Evolutionary conservation across 2,113 vertebrate genomes (phyloP).

Genomic region (Ciconia stormi): DNA sequence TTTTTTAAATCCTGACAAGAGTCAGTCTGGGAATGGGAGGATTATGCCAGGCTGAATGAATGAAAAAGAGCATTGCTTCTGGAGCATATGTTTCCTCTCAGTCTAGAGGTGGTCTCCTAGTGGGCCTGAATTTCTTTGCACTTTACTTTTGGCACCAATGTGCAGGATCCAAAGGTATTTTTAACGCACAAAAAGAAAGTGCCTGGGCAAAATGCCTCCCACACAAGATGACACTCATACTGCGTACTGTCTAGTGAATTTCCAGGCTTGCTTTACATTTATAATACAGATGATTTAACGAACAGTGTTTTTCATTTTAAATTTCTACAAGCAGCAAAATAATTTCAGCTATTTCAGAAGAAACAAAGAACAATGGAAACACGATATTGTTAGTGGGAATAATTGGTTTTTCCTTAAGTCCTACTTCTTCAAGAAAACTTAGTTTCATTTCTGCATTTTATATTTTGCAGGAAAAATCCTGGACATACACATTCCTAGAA

Average conservation of each 20-base stretch:
- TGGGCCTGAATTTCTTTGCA: slow-evolving; percentile 31
- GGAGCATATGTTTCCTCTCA: slow-evolving; percentile 54
- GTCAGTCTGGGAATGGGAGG: slow-evolving; percentile 52
- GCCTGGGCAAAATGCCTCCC: background rate
- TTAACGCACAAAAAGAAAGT: background rate
- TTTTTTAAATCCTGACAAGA: slow-evolving; percentile 52
- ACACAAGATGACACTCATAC: background rate
- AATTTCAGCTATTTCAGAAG: background rate
- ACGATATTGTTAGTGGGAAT: background rate
- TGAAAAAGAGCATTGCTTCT: slow-evolving; percentile 28
- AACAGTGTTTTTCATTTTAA: background rate
- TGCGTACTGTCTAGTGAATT: background rate
- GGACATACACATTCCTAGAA: background rate
- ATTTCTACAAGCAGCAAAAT: background rate
- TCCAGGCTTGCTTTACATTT: background rate
- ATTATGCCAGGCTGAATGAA: slow-evolving; percentile 42
- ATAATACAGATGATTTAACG: background rate
- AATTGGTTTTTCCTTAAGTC: background rate
- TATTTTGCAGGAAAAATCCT: background rate
- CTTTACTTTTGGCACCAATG: background rate
- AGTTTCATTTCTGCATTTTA: background rate
- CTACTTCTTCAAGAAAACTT: background rate
- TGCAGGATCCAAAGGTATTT: background rate
- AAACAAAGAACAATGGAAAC: background rate
- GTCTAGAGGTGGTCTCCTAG: slow-evolving; percentile 36